Conservation (phyloP, 2,888 invertebrate species). For the Sturmia bella region DNA sequence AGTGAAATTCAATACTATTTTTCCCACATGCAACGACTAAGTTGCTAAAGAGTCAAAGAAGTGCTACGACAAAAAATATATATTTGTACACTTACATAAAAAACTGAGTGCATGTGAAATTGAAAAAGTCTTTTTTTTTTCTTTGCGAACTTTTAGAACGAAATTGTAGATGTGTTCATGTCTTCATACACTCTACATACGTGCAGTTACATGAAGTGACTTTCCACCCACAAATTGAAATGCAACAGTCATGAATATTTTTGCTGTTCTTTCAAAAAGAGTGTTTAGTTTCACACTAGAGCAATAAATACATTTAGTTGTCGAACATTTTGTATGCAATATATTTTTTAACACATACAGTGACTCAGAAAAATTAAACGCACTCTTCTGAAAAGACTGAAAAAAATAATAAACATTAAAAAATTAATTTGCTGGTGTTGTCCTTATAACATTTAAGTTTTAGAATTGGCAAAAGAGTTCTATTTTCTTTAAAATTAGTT, state of each 20-base stretch:
- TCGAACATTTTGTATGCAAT: slow-evolving; percentile 57
- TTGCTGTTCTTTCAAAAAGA: slow-evolving; percentile 57
- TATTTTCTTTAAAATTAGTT: background rate
- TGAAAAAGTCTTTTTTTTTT: slow-evolving; percentile 63
- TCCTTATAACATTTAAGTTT: background rate
- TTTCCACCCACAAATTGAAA: slow-evolving; percentile 64
- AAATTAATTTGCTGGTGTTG: background rate
- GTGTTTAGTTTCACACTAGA: slow-evolving; percentile 68
- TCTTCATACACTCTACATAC: slow-evolving; percentile 16
- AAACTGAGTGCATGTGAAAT: slow-evolving; percentile 27
- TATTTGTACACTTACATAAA: no score
- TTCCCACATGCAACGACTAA: slow-evolving; percentile 55
- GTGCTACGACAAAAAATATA: slow-evolving; percentile 14
- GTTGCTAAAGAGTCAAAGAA: slow-evolving; percentile 34
- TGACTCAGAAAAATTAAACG: background rate
- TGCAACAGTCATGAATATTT: slow-evolving; percentile 64
- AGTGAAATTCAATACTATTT: slow-evolving; percentile 69
- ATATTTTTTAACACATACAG: slow-evolving; percentile 25
- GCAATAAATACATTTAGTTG: slow-evolving; percentile 66
- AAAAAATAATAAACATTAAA: background rate
- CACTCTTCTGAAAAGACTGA: background rate
- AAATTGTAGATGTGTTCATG: slow-evolving; percentile 29
- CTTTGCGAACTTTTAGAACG: slow-evolving; percentile 51
- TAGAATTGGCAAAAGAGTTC: no score
- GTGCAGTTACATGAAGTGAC: slow-evolving; percentile 1